Evolutionary conservation across 2,888 invertebrate species (phyloP), one percentile per base, ranked within the genome.

Genomic region (Cosmorhoe ocellata): DNA sequence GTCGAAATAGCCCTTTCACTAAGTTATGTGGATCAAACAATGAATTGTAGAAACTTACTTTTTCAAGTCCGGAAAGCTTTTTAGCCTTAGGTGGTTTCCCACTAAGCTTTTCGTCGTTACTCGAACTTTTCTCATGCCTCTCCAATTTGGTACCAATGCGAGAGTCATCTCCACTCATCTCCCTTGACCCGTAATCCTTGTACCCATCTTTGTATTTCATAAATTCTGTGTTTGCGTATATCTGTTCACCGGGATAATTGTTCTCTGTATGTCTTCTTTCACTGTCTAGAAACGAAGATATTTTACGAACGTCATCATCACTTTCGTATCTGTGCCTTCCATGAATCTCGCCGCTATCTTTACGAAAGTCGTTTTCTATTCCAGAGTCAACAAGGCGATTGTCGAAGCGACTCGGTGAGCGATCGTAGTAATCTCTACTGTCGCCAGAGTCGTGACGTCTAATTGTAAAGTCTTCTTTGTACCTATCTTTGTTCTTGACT

Each of bases 301-400:
- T 62, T 88, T 93, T 76, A 90, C 92, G 61, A 1, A 94, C 93
- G 64, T 95, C 95, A 58, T 95, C 95, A 59, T 93, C 93, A 58
- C 93, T 93, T 56, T 93, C 93, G 56, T 91, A 90, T 62, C 80
- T 82, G 38, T 76, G 70, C 52, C 77, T 76, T 49, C 76, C 76
- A 46, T 85, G 79, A 11, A 92, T 75, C 51, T 92, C 92, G 11
- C 91, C 91, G 63, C 90, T 92, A 0, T 95, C 95, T 57, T 95
- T 92, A 42, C 95, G 91, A 66, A 94, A 94, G 76, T 96, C 95
- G 62, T 95, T 95, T 70, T 95, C 95, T 58, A 95, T 95, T 0
- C 96, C 95, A 0, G 95, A 96, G 81, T 96, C 95, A 1, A 93
- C 94, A 42, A 94, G 85, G 44, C 93, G 91, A 66, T 92, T 94